A percentile compares a stretch with the other conserved stretches of the same genome.
These are phyloP conservation scores for Coenobita brevimanus DNA, from an alignment of 1,140 invertebrate genomes.

Conservation along the genomic window DNA sequence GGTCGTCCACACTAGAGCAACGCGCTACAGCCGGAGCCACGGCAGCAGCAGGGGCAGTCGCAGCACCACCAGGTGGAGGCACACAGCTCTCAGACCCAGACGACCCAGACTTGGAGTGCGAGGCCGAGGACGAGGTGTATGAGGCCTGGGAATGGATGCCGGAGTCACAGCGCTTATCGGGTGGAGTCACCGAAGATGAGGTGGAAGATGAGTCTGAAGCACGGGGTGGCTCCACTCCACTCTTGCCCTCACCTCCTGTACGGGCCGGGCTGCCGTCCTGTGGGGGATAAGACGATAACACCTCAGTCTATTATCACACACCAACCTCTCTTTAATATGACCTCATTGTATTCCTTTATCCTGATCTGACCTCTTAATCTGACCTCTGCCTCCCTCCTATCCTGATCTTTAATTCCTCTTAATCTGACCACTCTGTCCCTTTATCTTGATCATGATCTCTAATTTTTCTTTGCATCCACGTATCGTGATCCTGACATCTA, in stretches of 20 bases:
- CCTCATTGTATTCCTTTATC: too few relatives aligned
- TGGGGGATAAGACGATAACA: too few relatives aligned
- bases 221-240: conserved; percentile 38
- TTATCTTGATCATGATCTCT: too few relatives aligned
- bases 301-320: too few relatives aligned
- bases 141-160: conserved; percentile 69
- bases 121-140: conserved; percentile 66
- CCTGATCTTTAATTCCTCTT: too few relatives aligned
- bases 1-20: conserved; percentile 68
- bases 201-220: conserved; percentile 66
- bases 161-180: conserved; percentile 69
- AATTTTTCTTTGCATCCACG: too few relatives aligned
- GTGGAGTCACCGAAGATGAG: conserved; percentile 67
- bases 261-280: conserved; percentile 57
- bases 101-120: conserved; percentile 69
- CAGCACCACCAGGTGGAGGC: conserved; percentile 27
- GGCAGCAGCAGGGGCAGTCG: conserved; percentile 59
- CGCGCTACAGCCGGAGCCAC: conserved; percentile 7
- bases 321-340: too few relatives aligned
- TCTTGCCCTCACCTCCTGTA: conserved; percentile 31
- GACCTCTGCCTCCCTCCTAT: too few relatives aligned
- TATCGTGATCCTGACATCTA: too few relatives aligned
- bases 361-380: too few relatives aligned
- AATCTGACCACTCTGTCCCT: too few relatives aligned
- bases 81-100: conserved; percentile 68